These are phyloP conservation scores for Rhegmatorhina hoffmannsi DNA, from an alignment of 2,113 vertebrate genomes.

Conservation along the genomic window DNA sequence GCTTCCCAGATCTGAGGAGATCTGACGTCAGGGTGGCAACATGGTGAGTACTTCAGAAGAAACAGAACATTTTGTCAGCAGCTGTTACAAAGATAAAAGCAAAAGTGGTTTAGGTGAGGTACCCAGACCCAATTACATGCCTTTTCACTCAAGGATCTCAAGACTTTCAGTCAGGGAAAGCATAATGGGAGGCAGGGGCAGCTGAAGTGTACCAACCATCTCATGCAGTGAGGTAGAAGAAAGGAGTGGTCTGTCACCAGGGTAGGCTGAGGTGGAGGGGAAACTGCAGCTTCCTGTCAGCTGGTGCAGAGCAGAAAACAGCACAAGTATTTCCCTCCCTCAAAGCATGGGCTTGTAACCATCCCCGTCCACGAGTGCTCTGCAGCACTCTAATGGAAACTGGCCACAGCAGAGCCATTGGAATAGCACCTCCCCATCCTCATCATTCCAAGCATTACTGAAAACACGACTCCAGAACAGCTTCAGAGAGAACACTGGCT, in stretches of 20 bases:
- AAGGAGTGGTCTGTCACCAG: neutral
- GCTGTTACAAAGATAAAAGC: neutral
- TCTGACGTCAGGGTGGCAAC: neutral
- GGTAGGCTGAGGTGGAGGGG: neutral
- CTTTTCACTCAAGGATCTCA: neutral
- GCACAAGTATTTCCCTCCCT: neutral
- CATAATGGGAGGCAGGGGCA: neutral
- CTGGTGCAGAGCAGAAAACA: neutral
- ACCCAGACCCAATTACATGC: neutral
- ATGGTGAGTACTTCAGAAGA: accelerated
- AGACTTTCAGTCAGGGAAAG: neutral
- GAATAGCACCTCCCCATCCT: neutral
- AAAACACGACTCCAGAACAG: neutral
- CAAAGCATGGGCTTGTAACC: neutral
- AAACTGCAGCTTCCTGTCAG: neutral
- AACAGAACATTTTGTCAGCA: neutral
- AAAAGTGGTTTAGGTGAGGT: neutral
- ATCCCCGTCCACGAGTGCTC: neutral
- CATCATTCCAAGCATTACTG: neutral
- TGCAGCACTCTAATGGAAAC: neutral
- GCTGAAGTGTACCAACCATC: neutral
- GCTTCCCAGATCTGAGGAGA: no score
- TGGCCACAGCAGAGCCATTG: neutral
- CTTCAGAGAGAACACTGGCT: neutral
- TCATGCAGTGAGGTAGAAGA: neutral